Evolutionary conservation across 2,888 invertebrate genomes (phyloP).

Genomic region (Rhyacophila evoluta): DNA sequence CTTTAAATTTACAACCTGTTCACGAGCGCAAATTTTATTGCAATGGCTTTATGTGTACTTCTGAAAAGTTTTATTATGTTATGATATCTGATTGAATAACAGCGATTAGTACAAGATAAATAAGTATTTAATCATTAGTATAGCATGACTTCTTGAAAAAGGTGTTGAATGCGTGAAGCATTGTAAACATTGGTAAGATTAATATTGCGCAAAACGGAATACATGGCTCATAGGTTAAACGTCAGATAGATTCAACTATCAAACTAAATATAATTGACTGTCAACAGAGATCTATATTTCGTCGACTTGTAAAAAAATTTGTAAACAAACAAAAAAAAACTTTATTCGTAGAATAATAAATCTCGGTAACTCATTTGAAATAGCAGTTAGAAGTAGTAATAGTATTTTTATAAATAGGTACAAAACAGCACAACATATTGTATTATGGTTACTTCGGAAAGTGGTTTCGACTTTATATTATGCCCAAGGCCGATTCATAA

Average conservation of each 20-base stretch:
- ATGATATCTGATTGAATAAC: too few relatives aligned
- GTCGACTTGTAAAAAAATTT: not conserved
- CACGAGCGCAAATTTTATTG: too few relatives aligned
- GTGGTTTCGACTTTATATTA: constrained; percentile 38
- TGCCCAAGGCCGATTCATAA: constrained; percentile 53
- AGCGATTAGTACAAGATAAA: too few relatives aligned
- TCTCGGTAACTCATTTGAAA: not conserved
- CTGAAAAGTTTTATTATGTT: too few relatives aligned
- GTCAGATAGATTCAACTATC: too few relatives aligned
- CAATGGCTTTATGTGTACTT: too few relatives aligned
- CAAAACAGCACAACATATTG: constrained; percentile 16
- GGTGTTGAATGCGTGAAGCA: not conserved
- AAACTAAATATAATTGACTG: not conserved
- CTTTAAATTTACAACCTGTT: too few relatives aligned
- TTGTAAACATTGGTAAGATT: not conserved
- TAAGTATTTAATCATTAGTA: too few relatives aligned
- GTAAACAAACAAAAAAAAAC: not conserved
- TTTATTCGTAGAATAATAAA: not conserved
- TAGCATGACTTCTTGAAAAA: not conserved
- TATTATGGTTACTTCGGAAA: constrained; percentile 41
- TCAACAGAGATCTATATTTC: not conserved
- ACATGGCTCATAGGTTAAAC: not conserved
- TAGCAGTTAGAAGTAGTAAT: not conserved
- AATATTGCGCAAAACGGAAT: not conserved
- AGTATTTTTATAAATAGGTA: not conserved